Conservation (phyloP, 2,888 invertebrate genomes). For the Aphidoletes aphidimyza region DNA sequence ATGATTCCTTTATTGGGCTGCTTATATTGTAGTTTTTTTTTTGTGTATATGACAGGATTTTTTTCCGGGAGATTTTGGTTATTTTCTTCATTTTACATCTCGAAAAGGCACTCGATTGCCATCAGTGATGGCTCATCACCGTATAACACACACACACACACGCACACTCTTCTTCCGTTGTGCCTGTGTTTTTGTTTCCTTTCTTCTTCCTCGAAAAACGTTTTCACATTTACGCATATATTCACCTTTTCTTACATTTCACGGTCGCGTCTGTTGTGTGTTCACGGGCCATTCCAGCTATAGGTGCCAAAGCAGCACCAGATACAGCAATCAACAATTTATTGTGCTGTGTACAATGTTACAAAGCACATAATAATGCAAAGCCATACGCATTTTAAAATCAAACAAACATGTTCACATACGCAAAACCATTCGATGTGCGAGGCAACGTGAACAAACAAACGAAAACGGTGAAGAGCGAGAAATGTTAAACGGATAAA, state of each 20-base stretch:
- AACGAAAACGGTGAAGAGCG: neutral
- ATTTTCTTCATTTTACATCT: neutral
- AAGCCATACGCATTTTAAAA: constrained; percentile 41
- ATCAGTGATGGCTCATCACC: neutral
- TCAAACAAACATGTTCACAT: constrained; percentile 42
- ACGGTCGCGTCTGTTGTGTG: too few species aligned
- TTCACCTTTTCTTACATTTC: neutral
- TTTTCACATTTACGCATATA: neutral
- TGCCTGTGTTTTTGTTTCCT: neutral
- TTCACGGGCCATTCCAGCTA: too few species aligned
- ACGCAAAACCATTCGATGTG: too few species aligned
- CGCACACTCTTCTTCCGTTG: neutral
- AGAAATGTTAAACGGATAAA: neutral
- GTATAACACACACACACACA: neutral
- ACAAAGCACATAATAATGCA: constrained; percentile 5
- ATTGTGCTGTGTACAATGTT: neutral
- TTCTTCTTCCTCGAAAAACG: too few species aligned
- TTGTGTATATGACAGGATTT: neutral
- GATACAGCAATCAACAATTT: constrained; percentile 1
- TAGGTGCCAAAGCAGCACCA: neutral
- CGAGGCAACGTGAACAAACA: neutral
- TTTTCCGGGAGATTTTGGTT: neutral
- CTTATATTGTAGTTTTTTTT: neutral
- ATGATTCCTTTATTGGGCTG: constrained; percentile 19
- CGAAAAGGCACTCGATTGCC: neutral